Percentiles rank a stretch among this genome's conserved stretches.
phyloP scores from a whole-genome alignment of 2,888 invertebrate species.

The Amphipyra tragopoginis region DNA sequence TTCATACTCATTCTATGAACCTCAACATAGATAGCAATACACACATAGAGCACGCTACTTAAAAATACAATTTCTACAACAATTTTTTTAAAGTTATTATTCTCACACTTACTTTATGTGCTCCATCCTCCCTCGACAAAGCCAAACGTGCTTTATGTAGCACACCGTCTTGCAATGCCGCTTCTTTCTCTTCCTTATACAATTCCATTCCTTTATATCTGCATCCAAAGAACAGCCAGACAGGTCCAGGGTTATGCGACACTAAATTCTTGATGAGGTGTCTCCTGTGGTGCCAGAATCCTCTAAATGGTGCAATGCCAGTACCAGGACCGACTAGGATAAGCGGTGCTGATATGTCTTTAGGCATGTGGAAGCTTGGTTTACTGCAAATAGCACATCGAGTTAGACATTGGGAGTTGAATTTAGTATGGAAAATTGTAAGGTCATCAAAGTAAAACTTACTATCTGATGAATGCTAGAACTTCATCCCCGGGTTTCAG shows the following conservation, averaged over 20 bases:
- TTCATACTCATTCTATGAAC: no score
- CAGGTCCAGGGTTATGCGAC: constrained; percentile 75
- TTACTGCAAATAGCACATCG: constrained; percentile 90
- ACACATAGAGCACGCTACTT: no score
- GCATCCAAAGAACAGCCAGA: constrained; percentile 97
- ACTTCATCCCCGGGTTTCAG: constrained; percentile 92
- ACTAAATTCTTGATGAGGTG: constrained; percentile 66
- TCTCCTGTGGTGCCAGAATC: constrained; percentile 96
- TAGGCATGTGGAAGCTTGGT: constrained; percentile 95
- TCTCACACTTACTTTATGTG: constrained; percentile 91
- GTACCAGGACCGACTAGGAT: constrained; percentile 97
- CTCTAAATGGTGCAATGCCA: constrained; percentile 98
- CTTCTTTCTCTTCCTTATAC: constrained; percentile 94
- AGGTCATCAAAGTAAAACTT: constrained; percentile 56
- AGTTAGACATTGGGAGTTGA: constrained; percentile 22
- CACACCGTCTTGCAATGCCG: constrained; percentile 92
- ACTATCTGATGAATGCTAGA: constrained; percentile 95
- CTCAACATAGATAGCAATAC: no score
- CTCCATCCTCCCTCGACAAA: constrained; percentile 93
- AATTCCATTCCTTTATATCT: constrained; percentile 94
- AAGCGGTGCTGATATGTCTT: constrained; percentile 93
- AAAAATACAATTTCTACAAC: no score
- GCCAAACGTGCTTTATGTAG: constrained; percentile 94
- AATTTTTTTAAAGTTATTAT: not conserved
- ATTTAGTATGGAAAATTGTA: not conserved